Conservation (phyloP, 2,888 invertebrate species). For the Standfussiana lucernea region DNA sequence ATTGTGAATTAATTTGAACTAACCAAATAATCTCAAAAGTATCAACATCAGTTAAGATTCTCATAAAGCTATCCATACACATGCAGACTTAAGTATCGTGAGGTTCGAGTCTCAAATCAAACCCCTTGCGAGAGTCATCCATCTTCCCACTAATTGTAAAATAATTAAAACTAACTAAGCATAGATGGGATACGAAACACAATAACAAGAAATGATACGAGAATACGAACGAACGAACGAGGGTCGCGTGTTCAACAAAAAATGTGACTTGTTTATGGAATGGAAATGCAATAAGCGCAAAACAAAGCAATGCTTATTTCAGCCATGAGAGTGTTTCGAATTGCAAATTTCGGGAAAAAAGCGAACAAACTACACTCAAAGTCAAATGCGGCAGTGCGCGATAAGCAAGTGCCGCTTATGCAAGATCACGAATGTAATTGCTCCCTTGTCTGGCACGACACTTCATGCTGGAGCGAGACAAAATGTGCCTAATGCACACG, state of each 20-base stretch:
- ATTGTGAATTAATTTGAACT: conserved; percentile 20
- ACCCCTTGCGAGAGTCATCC: conserved; percentile 75
- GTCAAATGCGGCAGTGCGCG: conserved; percentile 89
- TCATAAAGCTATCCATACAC: conserved; percentile 13
- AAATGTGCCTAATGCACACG: conserved; percentile 69
- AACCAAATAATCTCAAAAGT: conserved; percentile 25
- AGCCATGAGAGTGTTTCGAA: conserved; percentile 86
- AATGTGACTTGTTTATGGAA: conserved; percentile 63
- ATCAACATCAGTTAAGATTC: conserved; percentile 37
- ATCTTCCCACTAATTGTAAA: conserved; percentile 82
- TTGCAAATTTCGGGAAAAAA: conserved; percentile 89
- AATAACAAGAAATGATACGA: conserved; percentile 68
- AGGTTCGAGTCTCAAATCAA: conserved; percentile 75
- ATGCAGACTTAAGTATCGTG: conserved; percentile 66
- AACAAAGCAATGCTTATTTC: conserved; percentile 79
- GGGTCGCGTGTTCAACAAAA: conserved; percentile 58
- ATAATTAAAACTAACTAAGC: conserved; percentile 82
- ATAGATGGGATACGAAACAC: conserved; percentile 71
- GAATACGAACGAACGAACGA: conserved; percentile 54
- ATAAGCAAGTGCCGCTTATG: conserved; percentile 91
- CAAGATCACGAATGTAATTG: conserved; percentile 92
- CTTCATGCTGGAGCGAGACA: conserved; percentile 88
- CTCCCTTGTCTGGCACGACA: conserved; percentile 91
- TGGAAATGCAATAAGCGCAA: conserved; percentile 72
- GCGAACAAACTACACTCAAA: conserved; percentile 87